phyloP scores from a whole-genome alignment of 2,113 vertebrate species.

The Oreochromis tanganicae region DNA sequence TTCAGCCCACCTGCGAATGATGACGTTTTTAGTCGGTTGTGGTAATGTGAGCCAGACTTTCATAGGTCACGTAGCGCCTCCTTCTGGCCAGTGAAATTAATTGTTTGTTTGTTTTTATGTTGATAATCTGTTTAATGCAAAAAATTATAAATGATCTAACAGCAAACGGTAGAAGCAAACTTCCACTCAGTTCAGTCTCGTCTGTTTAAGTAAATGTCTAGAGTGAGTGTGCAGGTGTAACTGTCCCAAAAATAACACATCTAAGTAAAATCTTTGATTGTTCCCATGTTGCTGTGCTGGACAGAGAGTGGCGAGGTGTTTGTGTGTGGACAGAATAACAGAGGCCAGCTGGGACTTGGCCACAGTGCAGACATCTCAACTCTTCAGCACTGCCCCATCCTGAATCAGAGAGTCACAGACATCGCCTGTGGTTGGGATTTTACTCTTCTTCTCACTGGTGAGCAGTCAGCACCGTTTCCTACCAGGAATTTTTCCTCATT shows the following conservation, averaged over 20 bases:
- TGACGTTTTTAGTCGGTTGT: background rate
- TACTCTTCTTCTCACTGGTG: slow-evolving; percentile 83
- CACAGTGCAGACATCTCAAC: slow-evolving; percentile 73
- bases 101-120: background rate
- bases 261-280: background rate
- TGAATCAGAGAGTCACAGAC: slow-evolving; percentile 67
- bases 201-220: background rate
- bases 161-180: background rate
- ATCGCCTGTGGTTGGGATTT: slow-evolving; percentile 95
- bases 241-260: background rate
- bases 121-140: background rate
- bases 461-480: slow-evolving; percentile 55
- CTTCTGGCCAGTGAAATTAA: background rate
- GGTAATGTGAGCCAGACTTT: background rate
- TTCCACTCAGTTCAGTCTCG: background rate
- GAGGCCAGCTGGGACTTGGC: slow-evolving; percentile 85
- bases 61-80: background rate
- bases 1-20: background rate
- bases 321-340: slow-evolving; percentile 86
- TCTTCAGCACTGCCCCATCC: slow-evolving; percentile 72
- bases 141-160: background rate
- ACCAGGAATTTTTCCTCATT: background rate
- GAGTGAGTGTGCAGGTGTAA: background rate
- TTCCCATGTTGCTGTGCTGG: background rate
- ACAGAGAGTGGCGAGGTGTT: slow-evolving; percentile 78